Evolutionary conservation across 2,888 invertebrate species (phyloP).

Genomic region (Dasysyrphus albostriatus): DNA sequence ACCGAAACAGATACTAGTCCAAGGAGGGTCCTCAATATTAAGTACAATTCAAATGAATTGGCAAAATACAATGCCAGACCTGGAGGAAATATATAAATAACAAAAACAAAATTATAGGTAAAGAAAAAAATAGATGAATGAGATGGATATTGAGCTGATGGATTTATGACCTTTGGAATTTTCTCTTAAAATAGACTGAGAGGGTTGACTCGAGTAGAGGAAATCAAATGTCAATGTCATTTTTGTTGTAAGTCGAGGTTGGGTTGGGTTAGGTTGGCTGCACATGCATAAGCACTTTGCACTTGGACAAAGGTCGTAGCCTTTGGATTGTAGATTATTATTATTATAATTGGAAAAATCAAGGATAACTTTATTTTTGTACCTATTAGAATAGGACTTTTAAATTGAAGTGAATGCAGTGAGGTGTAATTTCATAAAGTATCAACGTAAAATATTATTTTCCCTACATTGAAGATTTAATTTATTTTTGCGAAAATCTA

Average conservation of each 20-base stretch:
- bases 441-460: background rate
- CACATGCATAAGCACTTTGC: constrained; percentile 28
- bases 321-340: constrained; percentile 18
- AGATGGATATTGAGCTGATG: constrained; percentile 8
- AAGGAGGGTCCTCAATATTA: constrained; percentile 88
- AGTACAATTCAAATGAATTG: constrained; percentile 89
- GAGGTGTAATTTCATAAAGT: background rate
- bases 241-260: constrained; percentile 7
- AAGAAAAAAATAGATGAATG: background rate
- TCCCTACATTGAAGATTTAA: no score
- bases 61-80: constrained; percentile 88
- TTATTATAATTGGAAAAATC: constrained; percentile 34
- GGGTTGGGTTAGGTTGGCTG: background rate
- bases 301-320: constrained; percentile 58
- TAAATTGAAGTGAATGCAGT: constrained; percentile 14
- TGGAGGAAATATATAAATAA: constrained; percentile 67
- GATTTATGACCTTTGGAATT: constrained; percentile 2
- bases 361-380: background rate
- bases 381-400: background rate
- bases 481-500: no score
- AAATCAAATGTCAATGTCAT: constrained; percentile 69
- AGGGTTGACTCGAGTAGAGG: constrained; percentile 18
- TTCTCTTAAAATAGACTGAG: background rate
- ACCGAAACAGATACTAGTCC: constrained; percentile 92
- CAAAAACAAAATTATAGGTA: background rate